phyloP scores from a whole-genome alignment of 2,797 vertebrate species.

The Echiichthys vipera region DNA sequence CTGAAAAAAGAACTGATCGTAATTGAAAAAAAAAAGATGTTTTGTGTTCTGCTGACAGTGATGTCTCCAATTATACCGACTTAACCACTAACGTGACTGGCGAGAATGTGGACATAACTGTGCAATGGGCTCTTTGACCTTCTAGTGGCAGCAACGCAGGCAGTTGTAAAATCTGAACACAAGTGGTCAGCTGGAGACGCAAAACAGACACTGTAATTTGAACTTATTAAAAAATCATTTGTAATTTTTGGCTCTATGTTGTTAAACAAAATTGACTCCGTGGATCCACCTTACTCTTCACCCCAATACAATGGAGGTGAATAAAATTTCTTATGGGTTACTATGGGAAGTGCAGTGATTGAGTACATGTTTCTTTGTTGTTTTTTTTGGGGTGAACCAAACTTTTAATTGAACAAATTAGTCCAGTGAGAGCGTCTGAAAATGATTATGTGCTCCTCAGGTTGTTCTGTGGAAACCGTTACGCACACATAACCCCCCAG shows the following conservation, averaged over 20 bases:
- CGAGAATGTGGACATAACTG: too few relatives aligned
- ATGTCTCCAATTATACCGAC: too few relatives aligned
- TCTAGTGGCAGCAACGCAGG: too few relatives aligned
- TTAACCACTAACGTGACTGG: too few relatives aligned
- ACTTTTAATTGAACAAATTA: neutral
- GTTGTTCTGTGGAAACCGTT: slow-evolving; percentile 30
- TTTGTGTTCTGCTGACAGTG: too few relatives aligned
- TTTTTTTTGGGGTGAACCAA: neutral
- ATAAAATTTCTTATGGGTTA: neutral
- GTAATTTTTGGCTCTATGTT: neutral
- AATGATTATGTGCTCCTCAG: slow-evolving; percentile 7
- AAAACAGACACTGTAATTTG: too few relatives aligned
- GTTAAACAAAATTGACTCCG: neutral
- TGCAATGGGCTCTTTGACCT: too few relatives aligned
- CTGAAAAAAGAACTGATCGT: too few relatives aligned
- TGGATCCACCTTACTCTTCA: neutral
- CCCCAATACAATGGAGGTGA: neutral
- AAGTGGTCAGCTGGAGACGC: too few relatives aligned
- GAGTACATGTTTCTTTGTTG: neutral
- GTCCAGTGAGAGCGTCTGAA: neutral
- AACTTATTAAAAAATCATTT: too few relatives aligned
- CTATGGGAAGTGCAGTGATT: neutral
- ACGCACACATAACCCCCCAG: slow-evolving; percentile 2
- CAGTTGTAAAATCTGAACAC: too few relatives aligned
- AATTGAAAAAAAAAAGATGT: too few relatives aligned